Evolutionary conservation across 2,797 vertebrate species (phyloP), one percentile per base, ranked within the genome.

Genomic region (Sebastes goodei): DNA sequence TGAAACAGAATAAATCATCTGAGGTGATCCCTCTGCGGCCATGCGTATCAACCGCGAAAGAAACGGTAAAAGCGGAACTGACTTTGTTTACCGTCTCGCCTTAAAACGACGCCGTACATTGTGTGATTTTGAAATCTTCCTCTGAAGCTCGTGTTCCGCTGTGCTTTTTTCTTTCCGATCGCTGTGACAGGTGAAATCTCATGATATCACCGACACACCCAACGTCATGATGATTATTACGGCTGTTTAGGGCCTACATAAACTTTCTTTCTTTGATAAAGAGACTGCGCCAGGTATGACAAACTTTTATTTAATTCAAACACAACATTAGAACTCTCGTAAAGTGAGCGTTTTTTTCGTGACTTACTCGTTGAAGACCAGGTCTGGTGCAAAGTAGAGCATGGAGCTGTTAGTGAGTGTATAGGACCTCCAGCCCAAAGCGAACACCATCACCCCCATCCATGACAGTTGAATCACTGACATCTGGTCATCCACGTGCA

Each of bases 321-420:
- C 30, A 27, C 57, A 53, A 64, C 11, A n/a, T 21, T 20, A 21
- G 1, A 71, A 60, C 25, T 72, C 10, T 5, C 12, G 6, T 8
- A 0, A 1, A 17, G 27, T 1, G 4, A 73, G 3, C 8, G 25
- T 61, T 17, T 49, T 6, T 52, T 6, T 52, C 17, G 1, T 3
- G 10, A 97, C 98, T 97, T 93, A 99, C 98, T 99, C 98, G n/a
- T 99, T 98, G 93, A 99, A 99, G 86, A 99, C 96, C 82, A 99
- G 93, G 90, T 99, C 98, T 60, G 98, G 98, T 52, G 98, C 98
- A 0, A 99, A 99, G 93, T 98, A 99, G 74, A 99, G 97, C 97
- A 98, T 96, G 81, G 96, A 97, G 90, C 97, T 96, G 87, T 99
- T 97, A 56, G 98, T 97, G 0, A 97, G 97, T 17, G 96, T 98